These are phyloP conservation scores for Scalopus aquaticus DNA, from an alignment of 2,113 vertebrate genomes.

Conservation along the genomic window DNA sequence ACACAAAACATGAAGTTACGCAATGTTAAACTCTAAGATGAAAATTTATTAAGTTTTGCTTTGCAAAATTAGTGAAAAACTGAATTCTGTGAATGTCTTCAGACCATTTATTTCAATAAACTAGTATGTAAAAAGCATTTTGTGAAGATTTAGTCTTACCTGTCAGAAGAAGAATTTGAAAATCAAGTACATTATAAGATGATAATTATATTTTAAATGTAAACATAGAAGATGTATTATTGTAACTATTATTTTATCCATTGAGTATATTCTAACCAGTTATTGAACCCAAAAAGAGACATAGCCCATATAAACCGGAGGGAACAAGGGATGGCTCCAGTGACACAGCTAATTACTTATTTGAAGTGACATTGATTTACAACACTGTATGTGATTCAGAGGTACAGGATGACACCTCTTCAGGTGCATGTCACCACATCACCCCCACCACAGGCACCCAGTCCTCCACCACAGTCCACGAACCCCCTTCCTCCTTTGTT, in stretches of 20 bases:
- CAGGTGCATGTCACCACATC: too few species aligned
- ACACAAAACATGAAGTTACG: neutral
- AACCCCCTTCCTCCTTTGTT: too few species aligned
- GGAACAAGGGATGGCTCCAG: neutral
- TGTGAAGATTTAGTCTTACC: neutral
- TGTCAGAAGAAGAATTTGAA: neutral
- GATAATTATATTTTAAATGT: neutral
- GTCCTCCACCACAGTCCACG: too few species aligned
- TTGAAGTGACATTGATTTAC: too few species aligned
- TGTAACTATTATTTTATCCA: neutral
- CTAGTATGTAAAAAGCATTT: neutral
- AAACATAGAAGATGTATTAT: neutral
- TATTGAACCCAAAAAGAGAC: neutral
- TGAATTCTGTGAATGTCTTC: neutral
- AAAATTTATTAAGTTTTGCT: neutral
- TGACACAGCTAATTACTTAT: too few species aligned
- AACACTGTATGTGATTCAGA: too few species aligned
- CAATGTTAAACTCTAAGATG: neutral
- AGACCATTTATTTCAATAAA: neutral
- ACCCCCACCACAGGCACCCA: too few species aligned
- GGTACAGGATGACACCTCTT: too few species aligned
- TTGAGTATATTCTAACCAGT: neutral
- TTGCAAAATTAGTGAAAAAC: neutral
- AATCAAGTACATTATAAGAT: neutral
- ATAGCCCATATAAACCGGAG: neutral